A percentile compares a stretch with the other conserved stretches of the same genome.
Evolutionary conservation across 1,140 invertebrate species (phyloP).

Genomic region (Whitmania pigra): DNA sequence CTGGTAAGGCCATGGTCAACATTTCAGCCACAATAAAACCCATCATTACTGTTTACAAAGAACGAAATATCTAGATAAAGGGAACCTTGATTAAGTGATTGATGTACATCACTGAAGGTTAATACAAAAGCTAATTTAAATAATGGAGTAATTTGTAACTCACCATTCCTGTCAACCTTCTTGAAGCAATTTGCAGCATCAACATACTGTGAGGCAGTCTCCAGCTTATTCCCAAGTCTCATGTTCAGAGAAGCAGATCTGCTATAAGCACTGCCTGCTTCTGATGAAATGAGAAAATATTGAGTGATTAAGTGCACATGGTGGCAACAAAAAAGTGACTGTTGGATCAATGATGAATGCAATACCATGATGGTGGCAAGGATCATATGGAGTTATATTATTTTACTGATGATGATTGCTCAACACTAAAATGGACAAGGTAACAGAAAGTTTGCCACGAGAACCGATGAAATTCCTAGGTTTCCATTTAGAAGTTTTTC

Average conservation of each 20-base stretch:
- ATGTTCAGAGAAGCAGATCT: conserved; percentile 72
- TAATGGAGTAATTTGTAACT: conserved; percentile 1
- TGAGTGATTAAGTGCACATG: not conserved
- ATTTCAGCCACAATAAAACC: not conserved
- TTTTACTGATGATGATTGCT: too few species aligned
- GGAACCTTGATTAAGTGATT: too few species aligned
- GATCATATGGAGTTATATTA: too few species aligned
- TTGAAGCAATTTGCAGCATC: conserved; percentile 96
- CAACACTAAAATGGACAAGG: too few species aligned
- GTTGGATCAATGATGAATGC: not conserved
- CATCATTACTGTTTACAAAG: not conserved
- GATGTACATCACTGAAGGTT: not conserved
- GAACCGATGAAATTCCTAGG: too few species aligned
- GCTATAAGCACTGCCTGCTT: conserved; percentile 83
- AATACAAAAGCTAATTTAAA: not conserved
- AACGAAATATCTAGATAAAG: too few species aligned
- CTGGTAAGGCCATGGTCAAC: not conserved
- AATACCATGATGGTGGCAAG: too few species aligned
- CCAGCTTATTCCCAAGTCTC: conserved; percentile 74
- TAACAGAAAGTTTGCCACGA: too few species aligned
- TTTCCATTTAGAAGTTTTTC: too few species aligned
- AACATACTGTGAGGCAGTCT: conserved; percentile 83
- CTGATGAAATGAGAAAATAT: conserved; percentile 25
- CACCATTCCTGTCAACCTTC: conserved; percentile 69
- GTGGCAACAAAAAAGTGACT: not conserved